Percentiles rank a stretch among this genome's conserved stretches.
These are phyloP conservation scores for Albula glossodonta DNA, from an alignment of 2,113 vertebrate genomes.

Conservation along the genomic window DNA sequence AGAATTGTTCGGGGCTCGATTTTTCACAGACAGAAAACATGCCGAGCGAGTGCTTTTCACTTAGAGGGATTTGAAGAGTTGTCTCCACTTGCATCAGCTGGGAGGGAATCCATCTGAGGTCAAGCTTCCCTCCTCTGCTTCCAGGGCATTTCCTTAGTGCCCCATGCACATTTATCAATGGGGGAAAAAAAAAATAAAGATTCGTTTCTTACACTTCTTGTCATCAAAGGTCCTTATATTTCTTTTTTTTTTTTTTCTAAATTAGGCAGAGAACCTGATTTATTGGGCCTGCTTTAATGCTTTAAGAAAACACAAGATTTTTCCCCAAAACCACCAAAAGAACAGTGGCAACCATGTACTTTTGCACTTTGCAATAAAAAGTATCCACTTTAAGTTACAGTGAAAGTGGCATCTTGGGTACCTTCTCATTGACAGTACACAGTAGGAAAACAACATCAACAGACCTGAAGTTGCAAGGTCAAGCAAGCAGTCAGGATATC, in stretches of 20 bases:
- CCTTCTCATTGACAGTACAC: too few species aligned
- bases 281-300: conserved; percentile 37
- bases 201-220: conserved; percentile 33
- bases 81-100: conserved; percentile 32
- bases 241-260: conserved; percentile 34
- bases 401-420: too few species aligned
- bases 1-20: conserved; percentile 41
- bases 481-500: too few species aligned
- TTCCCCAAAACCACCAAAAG: not conserved
- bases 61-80: conserved; percentile 31
- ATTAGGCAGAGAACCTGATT: conserved; percentile 45
- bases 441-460: too few species aligned
- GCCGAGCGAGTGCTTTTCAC: conserved; percentile 20
- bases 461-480: too few species aligned
- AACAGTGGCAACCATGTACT: too few species aligned
- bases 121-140: conserved; percentile 42
- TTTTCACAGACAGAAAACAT: conserved; percentile 37
- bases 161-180: conserved; percentile 42
- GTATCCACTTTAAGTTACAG: too few species aligned
- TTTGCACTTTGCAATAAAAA: too few species aligned
- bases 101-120: conserved; percentile 42
- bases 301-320: conserved; percentile 35
- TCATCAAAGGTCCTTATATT: conserved; percentile 44
- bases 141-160: conserved; percentile 25
- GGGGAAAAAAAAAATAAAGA: not conserved